These are phyloP conservation scores for Corbicula japonica DNA, from an alignment of 2,888 invertebrate species.

Conservation along the genomic window DNA sequence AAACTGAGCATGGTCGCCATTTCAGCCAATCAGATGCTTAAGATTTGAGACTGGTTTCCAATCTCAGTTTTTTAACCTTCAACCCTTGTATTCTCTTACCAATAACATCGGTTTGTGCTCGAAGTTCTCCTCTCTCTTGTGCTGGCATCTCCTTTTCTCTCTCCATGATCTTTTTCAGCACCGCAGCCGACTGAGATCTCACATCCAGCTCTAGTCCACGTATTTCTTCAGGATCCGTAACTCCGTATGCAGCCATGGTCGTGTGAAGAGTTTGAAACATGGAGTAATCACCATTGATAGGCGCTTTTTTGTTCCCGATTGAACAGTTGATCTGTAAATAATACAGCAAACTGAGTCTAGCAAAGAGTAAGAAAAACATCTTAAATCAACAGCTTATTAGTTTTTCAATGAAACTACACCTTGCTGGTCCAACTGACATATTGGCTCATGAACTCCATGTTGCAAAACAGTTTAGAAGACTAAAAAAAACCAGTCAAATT, in stretches of 20 bases:
- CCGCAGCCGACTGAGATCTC: conserved; percentile 42
- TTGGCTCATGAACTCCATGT: too few relatives aligned
- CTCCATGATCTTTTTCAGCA: conserved; percentile 54
- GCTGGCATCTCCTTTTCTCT: conserved; percentile 54
- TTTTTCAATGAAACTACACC: too few relatives aligned
- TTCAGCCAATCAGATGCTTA: too few relatives aligned
- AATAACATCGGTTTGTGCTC: conserved; percentile 72
- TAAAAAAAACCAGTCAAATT: too few relatives aligned
- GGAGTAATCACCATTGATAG: conserved; percentile 66
- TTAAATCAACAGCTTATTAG: neutral
- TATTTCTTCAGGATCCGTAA: conserved; percentile 23
- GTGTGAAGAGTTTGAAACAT: conserved; percentile 61
- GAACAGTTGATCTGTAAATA: conserved; percentile 54
- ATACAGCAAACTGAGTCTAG: neutral
- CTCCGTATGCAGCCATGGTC: conserved; percentile 52
- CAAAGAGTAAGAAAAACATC: neutral
- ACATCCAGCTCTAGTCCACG: conserved; percentile 14
- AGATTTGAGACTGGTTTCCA: too few relatives aligned
- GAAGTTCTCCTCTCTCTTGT: conserved; percentile 52
- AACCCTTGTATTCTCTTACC: too few relatives aligned
- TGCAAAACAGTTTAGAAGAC: too few relatives aligned
- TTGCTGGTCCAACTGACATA: too few relatives aligned
- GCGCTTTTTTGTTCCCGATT: conserved; percentile 40
- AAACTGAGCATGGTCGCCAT: too few relatives aligned
- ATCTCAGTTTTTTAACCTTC: too few relatives aligned